Base-by-base conservation (phyloP, 2,888 invertebrate species). In the Pterobdella sp. region DNA sequence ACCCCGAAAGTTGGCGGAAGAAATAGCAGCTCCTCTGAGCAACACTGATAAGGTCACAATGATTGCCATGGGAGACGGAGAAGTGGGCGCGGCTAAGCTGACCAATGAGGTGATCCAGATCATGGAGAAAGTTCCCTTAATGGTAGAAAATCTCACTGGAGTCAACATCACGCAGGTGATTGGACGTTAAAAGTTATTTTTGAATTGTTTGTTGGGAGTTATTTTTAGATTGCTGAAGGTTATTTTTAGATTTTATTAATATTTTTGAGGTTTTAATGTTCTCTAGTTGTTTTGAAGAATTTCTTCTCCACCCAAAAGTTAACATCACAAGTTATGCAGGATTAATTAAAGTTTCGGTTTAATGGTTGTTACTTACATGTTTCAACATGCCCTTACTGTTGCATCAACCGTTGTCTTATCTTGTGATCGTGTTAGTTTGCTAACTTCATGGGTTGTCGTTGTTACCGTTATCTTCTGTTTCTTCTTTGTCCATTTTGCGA, bases 21-120 rank as follows among this genome's bases (percentile, higher is more conserved):
- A 96, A 85, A 92, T 96, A 65, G 93, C 96, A 52, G 94, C 94
- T 35, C 96, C 96, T 4, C 84, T 97, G 78, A 91, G 94, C 0
- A 93, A 95, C 84, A 90, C 93, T 7, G 93, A 93, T 84, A 94
- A 94, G 85, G 90, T 97, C 76, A 94, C 93, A 4, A 95, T 97
- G 95, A 91, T 97, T 29, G 93, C 94, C 0, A 91, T 91, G 79
- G 96, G 96, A 37, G 82, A 83, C 75, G 84, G 94, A 49, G 92
- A 94, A 68, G 87, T 97, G 42, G 97, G 97, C 37, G 95, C 95
- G 0, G 90, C 93, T 76, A 95, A 94, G 84, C 86, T 97, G 76
- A 94, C 96, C 1, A 91, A 91, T 60, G 97, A 97, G 86, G 92
- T 97, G 35, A 87, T 97, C 80, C 89, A 89, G 83, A 95, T 97